phyloP scores from a whole-genome alignment of 2,113 vertebrate species.

The Nerophis ophidion region DNA sequence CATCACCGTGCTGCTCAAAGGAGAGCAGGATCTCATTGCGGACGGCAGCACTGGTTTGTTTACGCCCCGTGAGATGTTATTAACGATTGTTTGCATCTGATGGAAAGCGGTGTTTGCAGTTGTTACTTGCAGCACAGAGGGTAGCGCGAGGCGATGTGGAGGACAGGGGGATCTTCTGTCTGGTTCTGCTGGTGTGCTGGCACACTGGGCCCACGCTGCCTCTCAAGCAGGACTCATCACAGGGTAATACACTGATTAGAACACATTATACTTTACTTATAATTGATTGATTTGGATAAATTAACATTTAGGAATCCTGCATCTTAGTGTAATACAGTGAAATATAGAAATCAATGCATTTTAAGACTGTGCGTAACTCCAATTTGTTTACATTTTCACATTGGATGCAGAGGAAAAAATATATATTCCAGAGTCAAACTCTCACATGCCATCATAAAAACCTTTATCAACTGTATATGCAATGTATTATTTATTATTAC shows the following conservation, averaged over 20 bases:
- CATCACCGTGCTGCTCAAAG: conserved; percentile 88
- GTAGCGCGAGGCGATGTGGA: conserved; percentile 88
- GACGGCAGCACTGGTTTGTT: conserved; percentile 85
- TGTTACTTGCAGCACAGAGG: conserved; percentile 79
- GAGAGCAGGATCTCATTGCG: conserved; percentile 87
- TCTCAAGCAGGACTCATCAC: conserved; percentile 72
- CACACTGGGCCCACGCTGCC: conserved; percentile 88
- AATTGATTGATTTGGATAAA: no score
- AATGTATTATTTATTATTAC: no score
- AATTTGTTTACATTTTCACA: no score
- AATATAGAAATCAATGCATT: no score
- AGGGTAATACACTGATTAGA: conserved; percentile 63
- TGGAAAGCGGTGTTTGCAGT: conserved; percentile 61
- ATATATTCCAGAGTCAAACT: no score
- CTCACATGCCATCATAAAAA: no score
- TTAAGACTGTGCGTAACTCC: no score
- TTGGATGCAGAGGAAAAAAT: no score
- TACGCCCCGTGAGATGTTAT: neutral
- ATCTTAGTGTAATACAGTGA: no score
- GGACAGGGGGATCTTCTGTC: conserved; percentile 95
- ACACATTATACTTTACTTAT: conserved; percentile 1
- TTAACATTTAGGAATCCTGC: no score
- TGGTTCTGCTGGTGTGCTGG: conserved; percentile 85
- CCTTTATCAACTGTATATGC: no score
- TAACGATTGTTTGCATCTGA: neutral